Evolutionary conservation across 2,113 vertebrate genomes (phyloP).

Genomic region (Hemiprocne comata): DNA sequence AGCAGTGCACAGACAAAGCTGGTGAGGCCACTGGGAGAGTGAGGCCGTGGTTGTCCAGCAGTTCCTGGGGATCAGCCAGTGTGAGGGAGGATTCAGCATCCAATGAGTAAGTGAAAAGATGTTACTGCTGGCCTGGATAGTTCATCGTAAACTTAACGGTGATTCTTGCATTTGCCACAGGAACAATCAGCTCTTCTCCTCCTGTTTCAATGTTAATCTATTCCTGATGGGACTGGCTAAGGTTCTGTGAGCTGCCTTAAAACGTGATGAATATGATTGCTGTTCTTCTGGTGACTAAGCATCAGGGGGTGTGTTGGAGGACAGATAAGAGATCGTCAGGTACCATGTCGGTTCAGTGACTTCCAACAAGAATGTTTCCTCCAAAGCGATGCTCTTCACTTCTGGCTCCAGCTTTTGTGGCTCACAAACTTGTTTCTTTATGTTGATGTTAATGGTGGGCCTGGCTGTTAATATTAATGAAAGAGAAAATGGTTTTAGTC

Average conservation of each 20-base stretch:
- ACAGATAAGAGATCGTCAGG: neutral
- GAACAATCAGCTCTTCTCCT: neutral
- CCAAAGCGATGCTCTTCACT: neutral
- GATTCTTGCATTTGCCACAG: neutral
- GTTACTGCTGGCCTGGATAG: neutral
- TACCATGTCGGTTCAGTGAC: neutral
- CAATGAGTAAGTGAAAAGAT: neutral
- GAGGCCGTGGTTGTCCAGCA: neutral
- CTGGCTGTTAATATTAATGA: neutral
- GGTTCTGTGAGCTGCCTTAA: neutral
- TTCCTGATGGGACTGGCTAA: neutral
- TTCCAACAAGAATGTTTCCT: neutral
- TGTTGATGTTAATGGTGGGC: fast-evolving
- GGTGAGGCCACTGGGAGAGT: neutral
- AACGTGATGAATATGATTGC: neutral
- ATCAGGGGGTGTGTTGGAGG: neutral
- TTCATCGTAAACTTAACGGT: fast-evolving
- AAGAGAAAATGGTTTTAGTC: neutral
- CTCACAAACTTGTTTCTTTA: neutral
- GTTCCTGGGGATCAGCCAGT: neutral
- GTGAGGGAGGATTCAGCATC: neutral
- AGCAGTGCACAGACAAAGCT: neutral
- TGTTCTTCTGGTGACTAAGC: neutral
- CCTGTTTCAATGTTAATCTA: neutral
- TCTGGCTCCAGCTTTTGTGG: neutral